Conservation (phyloP, 2,888 invertebrate genomes). For the Agrotis segetum region DNA sequence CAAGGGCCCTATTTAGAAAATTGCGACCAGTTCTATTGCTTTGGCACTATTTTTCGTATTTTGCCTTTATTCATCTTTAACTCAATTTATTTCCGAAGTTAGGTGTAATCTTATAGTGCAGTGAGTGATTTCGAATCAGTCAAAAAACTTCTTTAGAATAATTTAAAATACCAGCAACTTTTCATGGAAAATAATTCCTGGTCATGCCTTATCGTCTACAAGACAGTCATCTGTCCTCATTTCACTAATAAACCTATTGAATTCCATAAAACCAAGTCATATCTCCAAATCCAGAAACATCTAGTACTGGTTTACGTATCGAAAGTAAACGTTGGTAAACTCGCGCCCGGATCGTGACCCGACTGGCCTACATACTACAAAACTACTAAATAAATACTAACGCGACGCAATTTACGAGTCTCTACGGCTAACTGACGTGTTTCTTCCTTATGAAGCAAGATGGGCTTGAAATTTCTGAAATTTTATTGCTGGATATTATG, state of each 20-base stretch:
- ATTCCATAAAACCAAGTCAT: not conserved
- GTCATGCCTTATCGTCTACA: too few species aligned
- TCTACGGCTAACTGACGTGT: constrained; percentile 12
- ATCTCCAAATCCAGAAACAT: constrained; percentile 43
- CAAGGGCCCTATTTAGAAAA: too few species aligned
- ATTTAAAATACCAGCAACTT: too few species aligned
- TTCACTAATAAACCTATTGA: not conserved
- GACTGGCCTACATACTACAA: constrained; percentile 58
- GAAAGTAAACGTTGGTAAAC: constrained; percentile 59
- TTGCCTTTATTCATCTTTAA: too few species aligned
- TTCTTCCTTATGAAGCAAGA: constrained; percentile 45
- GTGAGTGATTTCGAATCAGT: too few species aligned
- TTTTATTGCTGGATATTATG: not conserved
- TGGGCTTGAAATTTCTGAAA: constrained; percentile 9
- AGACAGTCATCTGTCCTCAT: not conserved
- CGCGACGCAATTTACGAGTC: constrained; percentile 38
- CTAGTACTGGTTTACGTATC: constrained; percentile 23
- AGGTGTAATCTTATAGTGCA: too few species aligned
- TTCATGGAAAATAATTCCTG: too few species aligned
- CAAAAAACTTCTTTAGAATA: too few species aligned
- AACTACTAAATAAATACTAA: constrained; percentile 37
- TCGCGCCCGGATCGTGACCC: constrained; percentile 57
- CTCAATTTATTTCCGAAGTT: too few species aligned
- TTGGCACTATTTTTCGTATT: too few species aligned
- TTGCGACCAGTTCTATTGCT: too few species aligned